These are phyloP conservation scores for Mechanitis mazaeus DNA, from an alignment of 2,888 invertebrate species.

Conservation along the genomic window DNA sequence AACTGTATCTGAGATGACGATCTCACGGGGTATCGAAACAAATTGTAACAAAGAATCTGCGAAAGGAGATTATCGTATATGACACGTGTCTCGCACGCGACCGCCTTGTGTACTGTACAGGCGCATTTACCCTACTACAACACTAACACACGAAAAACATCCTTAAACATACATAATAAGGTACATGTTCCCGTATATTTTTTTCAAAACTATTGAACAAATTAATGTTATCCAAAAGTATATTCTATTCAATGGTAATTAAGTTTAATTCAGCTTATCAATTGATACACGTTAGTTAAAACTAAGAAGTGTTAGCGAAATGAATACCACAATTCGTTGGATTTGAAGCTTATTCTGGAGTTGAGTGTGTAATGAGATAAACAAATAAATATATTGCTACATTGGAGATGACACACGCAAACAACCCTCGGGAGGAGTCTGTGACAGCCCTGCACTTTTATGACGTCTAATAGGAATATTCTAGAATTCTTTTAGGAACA, in stretches of 20 bases:
- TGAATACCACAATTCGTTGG: conserved; percentile 74
- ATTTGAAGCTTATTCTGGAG: conserved; percentile 71
- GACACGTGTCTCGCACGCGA: conserved; percentile 70
- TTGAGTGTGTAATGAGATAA: conserved; percentile 67
- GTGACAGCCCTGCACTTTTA: no score
- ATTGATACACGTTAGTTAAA: conserved; percentile 47
- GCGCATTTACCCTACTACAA: conserved; percentile 49
- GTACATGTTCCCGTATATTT: conserved; percentile 15
- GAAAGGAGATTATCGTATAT: conserved; percentile 72
- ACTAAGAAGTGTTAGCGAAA: conserved; percentile 74
- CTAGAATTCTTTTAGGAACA: no score
- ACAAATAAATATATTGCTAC: conserved; percentile 62
- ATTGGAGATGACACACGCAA: conserved; percentile 58
- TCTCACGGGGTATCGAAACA: conserved; percentile 67
- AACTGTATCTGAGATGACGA: conserved; percentile 64
- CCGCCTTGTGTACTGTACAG: conserved; percentile 60
- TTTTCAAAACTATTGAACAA: conserved; percentile 31
- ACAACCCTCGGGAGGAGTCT: conserved; percentile 40
- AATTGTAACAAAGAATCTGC: conserved; percentile 73
- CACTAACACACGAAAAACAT: conserved; percentile 13
- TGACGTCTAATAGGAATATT: no score
- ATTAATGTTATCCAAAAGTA: conserved; percentile 34
- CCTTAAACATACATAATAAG: conserved; percentile 14
- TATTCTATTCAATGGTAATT: conserved; percentile 33
- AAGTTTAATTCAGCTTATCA: conserved; percentile 32